phyloP scores from a whole-genome alignment of 1,140 invertebrate genomes.

The Centruroides vittatus region DNA sequence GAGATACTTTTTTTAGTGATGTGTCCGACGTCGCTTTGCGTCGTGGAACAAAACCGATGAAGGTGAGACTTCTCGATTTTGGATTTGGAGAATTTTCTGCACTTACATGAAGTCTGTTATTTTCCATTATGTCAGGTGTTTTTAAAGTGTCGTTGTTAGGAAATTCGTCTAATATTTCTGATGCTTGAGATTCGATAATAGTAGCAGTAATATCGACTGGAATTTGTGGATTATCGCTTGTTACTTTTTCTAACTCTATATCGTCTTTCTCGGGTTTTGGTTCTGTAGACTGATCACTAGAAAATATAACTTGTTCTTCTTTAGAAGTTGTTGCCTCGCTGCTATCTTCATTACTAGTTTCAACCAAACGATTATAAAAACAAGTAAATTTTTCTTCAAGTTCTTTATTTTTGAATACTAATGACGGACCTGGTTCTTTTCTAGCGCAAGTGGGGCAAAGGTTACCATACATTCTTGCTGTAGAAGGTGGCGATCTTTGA shows the following conservation, averaged over 20 bases:
- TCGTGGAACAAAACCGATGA: not conserved
- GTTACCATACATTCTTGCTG: not conserved
- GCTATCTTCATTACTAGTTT: constrained; percentile 18
- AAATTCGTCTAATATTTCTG: not conserved
- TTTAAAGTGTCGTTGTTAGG: constrained; percentile 1
- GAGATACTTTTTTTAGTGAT: constrained; percentile 15
- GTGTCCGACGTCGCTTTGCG: constrained; percentile 17
- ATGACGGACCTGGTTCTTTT: constrained; percentile 9
- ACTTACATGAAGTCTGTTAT: not conserved
- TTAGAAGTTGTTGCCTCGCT: constrained; percentile 17
- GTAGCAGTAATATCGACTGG: not conserved
- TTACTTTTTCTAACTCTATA: constrained; percentile 4
- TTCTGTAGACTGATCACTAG: constrained; percentile 5
- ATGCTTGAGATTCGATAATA: not conserved
- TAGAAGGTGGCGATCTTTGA: not conserved
- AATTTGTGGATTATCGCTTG: constrained; percentile 1
- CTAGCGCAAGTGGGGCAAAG: constrained; percentile 15
- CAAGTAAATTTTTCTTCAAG: constrained; percentile 20
- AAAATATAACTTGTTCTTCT: constrained; percentile 17
- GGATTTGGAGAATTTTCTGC: constrained; percentile 1
- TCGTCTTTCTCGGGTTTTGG: constrained; percentile 3
- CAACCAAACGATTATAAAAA: constrained; percentile 18
- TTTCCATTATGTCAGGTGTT: constrained; percentile 7
- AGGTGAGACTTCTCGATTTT: constrained; percentile 11
- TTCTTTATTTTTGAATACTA: constrained; percentile 14